Base-by-base conservation (phyloP, 1,140 invertebrate genomes). In the Halesus radiatus region DNA sequence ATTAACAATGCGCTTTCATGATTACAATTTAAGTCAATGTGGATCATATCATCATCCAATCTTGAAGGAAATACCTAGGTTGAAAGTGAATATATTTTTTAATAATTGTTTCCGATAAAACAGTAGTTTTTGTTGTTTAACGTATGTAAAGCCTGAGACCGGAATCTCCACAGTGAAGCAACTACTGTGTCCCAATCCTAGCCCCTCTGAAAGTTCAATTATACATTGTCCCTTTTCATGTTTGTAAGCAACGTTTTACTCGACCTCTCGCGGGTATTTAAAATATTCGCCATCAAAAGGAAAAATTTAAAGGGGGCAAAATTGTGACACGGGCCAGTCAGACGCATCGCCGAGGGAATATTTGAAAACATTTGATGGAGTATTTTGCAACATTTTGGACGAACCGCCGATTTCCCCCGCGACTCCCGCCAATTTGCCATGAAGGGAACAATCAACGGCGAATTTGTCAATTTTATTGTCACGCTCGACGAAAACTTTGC, bases 361-460 rank as follows among this genome's bases (percentile, higher is more conserved):
- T 78, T 78, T 54, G 56, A 60, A 66, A 66, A 76, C 75, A 72
- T 72, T 75, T 56, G 72, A 75, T 58, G 58, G 53, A 75, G 53
- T 56, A 68, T 78, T 78, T 78, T 66, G 62, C 58, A 56, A 78
- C 70, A 75, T 78, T 82, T 82, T 80, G 70, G 78, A 62, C 70
- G 76, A 75, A 82, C 76, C 45, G 75, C 37, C 81, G 58, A 83
- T 80, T 83, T 83, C 76, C 81, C 81, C 56, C 52, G 78, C 56
- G 81, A 79, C 78, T n/a, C 29, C 29, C 66, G 68, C 66, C 81
- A 73, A 83, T 83, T 83, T 80, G 66, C 72, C 70, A 22, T 83
- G 78, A 83, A 83, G 79, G 78, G 81, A 82, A 76, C 81, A 83
- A 83, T 83, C 81, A 83, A 80, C 79, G 37, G 74, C 81, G 68